phyloP scores from a whole-genome alignment of 2,888 invertebrate species.

The Drosophila mettleri region DNA sequence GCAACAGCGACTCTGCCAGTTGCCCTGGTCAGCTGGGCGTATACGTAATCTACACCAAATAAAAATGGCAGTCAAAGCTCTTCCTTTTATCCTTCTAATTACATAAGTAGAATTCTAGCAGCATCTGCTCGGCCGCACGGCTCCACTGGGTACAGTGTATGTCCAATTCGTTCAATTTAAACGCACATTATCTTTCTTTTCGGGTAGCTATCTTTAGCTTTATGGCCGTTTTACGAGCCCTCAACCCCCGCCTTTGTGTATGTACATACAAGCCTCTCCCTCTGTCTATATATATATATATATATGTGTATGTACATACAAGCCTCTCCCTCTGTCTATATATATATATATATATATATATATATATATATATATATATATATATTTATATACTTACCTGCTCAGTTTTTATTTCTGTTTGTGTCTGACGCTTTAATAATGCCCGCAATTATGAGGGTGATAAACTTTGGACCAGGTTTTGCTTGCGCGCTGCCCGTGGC shows the following conservation, averaged over 20 bases:
- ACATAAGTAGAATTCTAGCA: conserved; percentile 13
- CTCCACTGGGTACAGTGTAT: conserved; percentile 28
- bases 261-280: not conserved
- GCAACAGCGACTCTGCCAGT: not conserved
- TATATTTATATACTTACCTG: not conserved
- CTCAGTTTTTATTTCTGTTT: conserved; percentile 38
- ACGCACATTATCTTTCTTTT: conserved; percentile 48
- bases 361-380: not conserved
- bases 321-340: conserved; percentile 23
- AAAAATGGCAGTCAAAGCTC: conserved; percentile 15
- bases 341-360: conserved; percentile 7
- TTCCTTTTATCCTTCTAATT: conserved; percentile 28
- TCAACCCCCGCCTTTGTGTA: not conserved
- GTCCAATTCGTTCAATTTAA: conserved; percentile 38
- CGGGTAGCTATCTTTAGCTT: conserved; percentile 52
- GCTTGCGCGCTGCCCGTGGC: conserved; percentile 32
- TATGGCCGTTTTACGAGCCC: conserved; percentile 69
- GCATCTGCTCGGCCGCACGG: conserved; percentile 5
- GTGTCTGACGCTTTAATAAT: conserved; percentile 67
- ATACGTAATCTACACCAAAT: conserved; percentile 33
- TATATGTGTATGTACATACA: no score
- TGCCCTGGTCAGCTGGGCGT: conserved; percentile 31
- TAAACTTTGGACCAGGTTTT: conserved; percentile 62
- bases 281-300: conserved; percentile 30
- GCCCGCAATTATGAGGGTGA: conserved; percentile 69